Evolutionary conservation across 2,113 vertebrate species (phyloP).

Genomic region (Syngnathus floridae): DNA sequence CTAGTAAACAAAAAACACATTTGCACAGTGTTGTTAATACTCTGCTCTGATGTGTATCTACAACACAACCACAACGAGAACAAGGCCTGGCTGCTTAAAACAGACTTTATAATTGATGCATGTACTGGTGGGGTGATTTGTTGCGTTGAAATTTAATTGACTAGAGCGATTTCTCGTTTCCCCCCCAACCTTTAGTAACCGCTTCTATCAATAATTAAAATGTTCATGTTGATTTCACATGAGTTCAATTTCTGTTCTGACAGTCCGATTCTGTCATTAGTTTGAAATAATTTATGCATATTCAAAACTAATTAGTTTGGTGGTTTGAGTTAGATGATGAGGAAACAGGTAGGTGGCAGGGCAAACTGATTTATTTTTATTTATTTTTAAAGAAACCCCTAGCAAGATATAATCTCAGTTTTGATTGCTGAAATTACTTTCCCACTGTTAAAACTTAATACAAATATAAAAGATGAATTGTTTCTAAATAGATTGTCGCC

Average conservation of each 20-base stretch:
- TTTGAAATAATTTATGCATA: background rate
- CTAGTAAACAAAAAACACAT: conserved; percentile 12
- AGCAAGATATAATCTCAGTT: too few species aligned
- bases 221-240: background rate
- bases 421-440: background rate
- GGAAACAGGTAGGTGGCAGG: too few species aligned
- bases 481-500: conserved; percentile 25
- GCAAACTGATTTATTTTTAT: background rate
- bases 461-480: conserved; percentile 20
- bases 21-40: conserved; percentile 1
- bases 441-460: background rate
- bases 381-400: too few species aligned
- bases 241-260: background rate
- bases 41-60: conserved; percentile 4
- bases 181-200: background rate
- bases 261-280: background rate
- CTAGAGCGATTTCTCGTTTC: background rate
- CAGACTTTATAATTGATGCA: conserved; percentile 3
- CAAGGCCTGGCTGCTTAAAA: conserved; percentile 2
- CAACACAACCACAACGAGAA: background rate
- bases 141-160: background rate
- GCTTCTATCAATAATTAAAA: background rate
- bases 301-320: background rate
- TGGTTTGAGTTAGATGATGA: too few species aligned
- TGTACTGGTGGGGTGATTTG: background rate